Base-by-base conservation (phyloP, 2,113 vertebrate genomes). In the Meles meles region DNA sequence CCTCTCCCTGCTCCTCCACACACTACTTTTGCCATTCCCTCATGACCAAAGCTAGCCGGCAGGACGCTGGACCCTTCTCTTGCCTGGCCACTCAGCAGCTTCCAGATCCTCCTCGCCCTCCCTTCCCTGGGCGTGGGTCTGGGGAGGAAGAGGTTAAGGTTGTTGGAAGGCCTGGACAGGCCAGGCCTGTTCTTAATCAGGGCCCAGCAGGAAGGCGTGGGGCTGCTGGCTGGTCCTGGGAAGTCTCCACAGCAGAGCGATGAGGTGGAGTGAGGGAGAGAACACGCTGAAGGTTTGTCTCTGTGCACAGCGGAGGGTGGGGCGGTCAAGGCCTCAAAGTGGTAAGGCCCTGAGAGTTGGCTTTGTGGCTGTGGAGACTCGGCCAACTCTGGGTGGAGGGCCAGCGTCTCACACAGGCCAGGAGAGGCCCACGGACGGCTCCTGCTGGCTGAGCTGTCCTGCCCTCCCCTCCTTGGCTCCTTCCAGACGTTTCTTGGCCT, bases 131-230 rank as follows among this genome's bases (percentile, higher is more conserved):
- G 29, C 23, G 31, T 2, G 18, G 82, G 44, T 44, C 37, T 67
- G 89, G 97, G 67, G 59, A 97, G 17, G 92, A 96, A 96, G 42
- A 86, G 83, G 96, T 97, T 98, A 98, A 97, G 39, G 21, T 82
- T 83, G 44, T 42, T 92, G 94, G 92, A 92, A 92, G 87, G 76
- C 44, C 59, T 37, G 83, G 71, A 31, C 42, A 52, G 59, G 72
- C 77, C 25, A 27, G 87, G 97, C 82, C 96, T 98, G 97, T 93
- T 97, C 94, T 96, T 90, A 86, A 96, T 98, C 96, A 96, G 74
- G 74, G 61, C 89, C 25, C 79, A 72, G 94, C 57, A 57, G 92
- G 89, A 76, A 96, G 86, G 92, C 93, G 5, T 94, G 84, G 96
- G 74, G 94, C 82, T 77, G 93, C 88, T 88, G 31, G 71, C 77